Conservation (phyloP, 1,140 invertebrate genomes). For the Amyelois transitella region DNA sequence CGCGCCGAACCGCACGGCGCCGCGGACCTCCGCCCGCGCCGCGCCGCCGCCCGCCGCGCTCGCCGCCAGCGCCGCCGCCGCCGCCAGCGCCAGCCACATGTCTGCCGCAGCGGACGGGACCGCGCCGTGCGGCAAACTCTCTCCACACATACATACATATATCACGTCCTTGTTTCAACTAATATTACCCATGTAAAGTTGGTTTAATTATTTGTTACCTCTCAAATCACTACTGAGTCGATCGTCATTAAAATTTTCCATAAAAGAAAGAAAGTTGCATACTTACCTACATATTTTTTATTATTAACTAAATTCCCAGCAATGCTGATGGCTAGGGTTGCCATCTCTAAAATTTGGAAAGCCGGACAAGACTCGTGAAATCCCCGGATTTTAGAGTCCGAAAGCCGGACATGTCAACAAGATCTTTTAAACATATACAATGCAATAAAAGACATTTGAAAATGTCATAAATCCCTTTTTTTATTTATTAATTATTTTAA, state of each 20-base stretch:
- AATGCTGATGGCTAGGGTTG: no score
- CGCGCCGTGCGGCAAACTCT: neutral
- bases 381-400: no score
- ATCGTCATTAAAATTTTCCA: neutral
- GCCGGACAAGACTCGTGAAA: no score
- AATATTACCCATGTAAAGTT: no score
- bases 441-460: no score
- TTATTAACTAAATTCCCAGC: no score
- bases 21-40: slow-evolving; percentile 68
- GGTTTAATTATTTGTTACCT: neutral
- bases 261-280: neutral
- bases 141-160: neutral
- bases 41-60: slow-evolving; percentile 1
- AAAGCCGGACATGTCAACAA: no score
- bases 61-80: slow-evolving; percentile 1
- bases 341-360: no score
- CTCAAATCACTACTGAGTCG: neutral
- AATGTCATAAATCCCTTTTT: no score
- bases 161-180: neutral
- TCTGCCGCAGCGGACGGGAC: neutral
- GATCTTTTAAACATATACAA: no score
- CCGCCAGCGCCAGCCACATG: neutral
- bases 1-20: slow-evolving; percentile 74
- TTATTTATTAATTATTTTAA: no score
- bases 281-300: no score